Evolutionary conservation across 2,113 vertebrate species (phyloP).

Genomic region (Pangasianodon hypophthalmus): DNA sequence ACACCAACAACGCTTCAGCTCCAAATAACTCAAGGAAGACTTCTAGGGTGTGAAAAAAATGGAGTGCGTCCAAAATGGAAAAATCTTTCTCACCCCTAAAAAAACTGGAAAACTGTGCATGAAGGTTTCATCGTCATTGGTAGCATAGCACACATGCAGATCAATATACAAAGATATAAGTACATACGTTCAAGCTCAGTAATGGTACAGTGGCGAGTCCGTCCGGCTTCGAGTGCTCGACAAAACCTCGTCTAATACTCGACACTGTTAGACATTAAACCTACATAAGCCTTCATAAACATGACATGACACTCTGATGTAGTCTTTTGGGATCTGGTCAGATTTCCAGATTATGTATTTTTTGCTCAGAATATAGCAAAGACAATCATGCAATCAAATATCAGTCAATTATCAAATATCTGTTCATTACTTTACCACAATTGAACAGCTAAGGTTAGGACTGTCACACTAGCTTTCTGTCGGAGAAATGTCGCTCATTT

Average conservation of each 20-base stretch:
- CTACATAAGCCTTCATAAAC: slow-evolving; percentile 45
- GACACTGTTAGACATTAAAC: slow-evolving; percentile 28
- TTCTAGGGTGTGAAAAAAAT: slow-evolving; percentile 53
- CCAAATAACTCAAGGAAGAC: slow-evolving; percentile 48
- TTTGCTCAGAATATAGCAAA: slow-evolving; percentile 21
- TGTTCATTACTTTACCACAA: not conserved
- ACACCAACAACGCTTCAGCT: slow-evolving; percentile 33
- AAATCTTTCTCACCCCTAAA: slow-evolving; percentile 60
- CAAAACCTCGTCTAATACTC: slow-evolving; percentile 35
- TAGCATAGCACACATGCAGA: slow-evolving; percentile 73
- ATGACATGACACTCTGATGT: slow-evolving; percentile 47
- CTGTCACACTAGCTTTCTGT: not conserved
- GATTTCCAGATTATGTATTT: not conserved
- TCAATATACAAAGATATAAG: slow-evolving; percentile 68
- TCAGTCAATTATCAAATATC: not conserved
- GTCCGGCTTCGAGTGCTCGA: slow-evolving; percentile 13
- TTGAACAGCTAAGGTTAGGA: not conserved
- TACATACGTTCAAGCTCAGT: slow-evolving; percentile 64
- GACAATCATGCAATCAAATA: not conserved
- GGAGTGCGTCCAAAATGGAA: slow-evolving; percentile 49
- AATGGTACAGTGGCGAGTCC: slow-evolving; percentile 53
- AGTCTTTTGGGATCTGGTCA: not conserved
- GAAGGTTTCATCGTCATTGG: slow-evolving; percentile 62
- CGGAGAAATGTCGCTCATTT: not conserved
- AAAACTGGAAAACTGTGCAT: slow-evolving; percentile 68